Evolutionary conservation across 2,888 invertebrate genomes (phyloP).

Genomic region (Malachius bipustulatus): DNA sequence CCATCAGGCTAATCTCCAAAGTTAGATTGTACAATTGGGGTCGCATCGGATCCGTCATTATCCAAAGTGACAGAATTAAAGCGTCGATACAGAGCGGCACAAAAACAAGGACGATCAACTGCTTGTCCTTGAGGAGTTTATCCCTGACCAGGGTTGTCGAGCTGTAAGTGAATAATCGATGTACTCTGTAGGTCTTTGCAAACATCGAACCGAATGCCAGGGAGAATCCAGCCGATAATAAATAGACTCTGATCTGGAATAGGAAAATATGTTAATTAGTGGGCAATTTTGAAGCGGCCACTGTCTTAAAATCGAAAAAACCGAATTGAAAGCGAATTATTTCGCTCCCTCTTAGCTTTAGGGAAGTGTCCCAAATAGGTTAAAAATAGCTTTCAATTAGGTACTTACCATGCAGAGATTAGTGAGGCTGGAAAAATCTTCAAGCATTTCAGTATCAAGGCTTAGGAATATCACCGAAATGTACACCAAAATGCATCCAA

Average conservation of each 20-base stretch:
- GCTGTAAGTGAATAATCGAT: conserved; percentile 79
- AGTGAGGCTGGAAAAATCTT: conserved; percentile 64
- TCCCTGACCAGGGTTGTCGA: conserved; percentile 76
- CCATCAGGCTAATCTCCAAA: conserved; percentile 60
- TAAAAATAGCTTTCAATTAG: too few species aligned
- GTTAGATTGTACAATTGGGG: conserved; percentile 72
- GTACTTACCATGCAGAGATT: conserved; percentile 82
- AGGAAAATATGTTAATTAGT: conserved; percentile 12
- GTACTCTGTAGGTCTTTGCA: conserved; percentile 85
- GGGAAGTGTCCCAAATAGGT: not conserved
- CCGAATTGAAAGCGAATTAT: too few species aligned
- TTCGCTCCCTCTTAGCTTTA: not conserved
- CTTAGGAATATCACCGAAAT: conserved; percentile 76
- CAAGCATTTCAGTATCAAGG: conserved; percentile 68
- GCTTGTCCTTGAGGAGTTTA: conserved; percentile 82
- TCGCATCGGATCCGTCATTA: conserved; percentile 77
- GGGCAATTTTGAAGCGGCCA: too few species aligned
- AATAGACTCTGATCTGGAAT: conserved; percentile 71
- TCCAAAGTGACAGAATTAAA: conserved; percentile 74
- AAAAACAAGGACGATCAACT: conserved; percentile 73
- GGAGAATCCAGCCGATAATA: conserved; percentile 82
- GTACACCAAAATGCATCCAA: conserved; percentile 86
- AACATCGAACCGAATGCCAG: conserved; percentile 91
- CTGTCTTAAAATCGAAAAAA: too few species aligned
- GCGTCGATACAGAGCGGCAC: conserved; percentile 73